Percentiles rank a stretch among this genome's conserved stretches.
Conservation (phyloP, 1,140 invertebrate genomes). For the Drosophila miranda region DNA sequence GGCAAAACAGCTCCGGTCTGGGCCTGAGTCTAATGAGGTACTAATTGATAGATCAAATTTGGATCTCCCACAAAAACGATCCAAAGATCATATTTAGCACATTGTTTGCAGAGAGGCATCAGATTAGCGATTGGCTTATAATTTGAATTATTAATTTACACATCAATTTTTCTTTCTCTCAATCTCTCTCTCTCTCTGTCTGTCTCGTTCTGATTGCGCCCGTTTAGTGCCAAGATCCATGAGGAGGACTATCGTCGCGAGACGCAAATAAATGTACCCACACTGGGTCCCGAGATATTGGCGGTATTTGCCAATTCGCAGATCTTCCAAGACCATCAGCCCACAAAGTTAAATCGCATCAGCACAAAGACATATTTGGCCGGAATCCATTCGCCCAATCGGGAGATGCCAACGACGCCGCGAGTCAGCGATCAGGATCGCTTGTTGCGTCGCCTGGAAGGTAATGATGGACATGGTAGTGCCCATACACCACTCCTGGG, state of each 20-base stretch:
- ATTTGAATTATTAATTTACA: constrained; percentile 37
- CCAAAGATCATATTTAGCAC: constrained; percentile 40
- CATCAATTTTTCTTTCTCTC: constrained; percentile 2
- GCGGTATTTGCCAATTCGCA: constrained; percentile 81
- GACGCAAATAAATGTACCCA: constrained; percentile 80
- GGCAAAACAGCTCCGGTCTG: constrained; percentile 56
- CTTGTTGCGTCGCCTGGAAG: constrained; percentile 75
- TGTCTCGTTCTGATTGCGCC: not conserved
- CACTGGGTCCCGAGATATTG: constrained; percentile 77
- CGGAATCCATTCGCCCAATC: constrained; percentile 70
- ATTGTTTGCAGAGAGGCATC: constrained; percentile 24
- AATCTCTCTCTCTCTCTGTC: not conserved
- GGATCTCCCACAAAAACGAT: constrained; percentile 3
- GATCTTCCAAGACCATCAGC: constrained; percentile 81
- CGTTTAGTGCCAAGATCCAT: constrained; percentile 74
- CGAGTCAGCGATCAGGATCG: constrained; percentile 74
- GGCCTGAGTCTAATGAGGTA: constrained; percentile 67
- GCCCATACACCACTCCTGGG: constrained; percentile 58
- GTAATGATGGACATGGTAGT: constrained; percentile 67
- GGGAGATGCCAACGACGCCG: constrained; percentile 70
- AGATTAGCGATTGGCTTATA: constrained; percentile 36
- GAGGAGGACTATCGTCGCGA: constrained; percentile 81
- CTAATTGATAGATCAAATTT: constrained; percentile 53
- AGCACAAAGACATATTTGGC: constrained; percentile 74
- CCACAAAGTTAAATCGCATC: constrained; percentile 73